These are phyloP conservation scores for Chlorops oryzae DNA, from an alignment of 1,140 invertebrate genomes.

Conservation along the genomic window DNA sequence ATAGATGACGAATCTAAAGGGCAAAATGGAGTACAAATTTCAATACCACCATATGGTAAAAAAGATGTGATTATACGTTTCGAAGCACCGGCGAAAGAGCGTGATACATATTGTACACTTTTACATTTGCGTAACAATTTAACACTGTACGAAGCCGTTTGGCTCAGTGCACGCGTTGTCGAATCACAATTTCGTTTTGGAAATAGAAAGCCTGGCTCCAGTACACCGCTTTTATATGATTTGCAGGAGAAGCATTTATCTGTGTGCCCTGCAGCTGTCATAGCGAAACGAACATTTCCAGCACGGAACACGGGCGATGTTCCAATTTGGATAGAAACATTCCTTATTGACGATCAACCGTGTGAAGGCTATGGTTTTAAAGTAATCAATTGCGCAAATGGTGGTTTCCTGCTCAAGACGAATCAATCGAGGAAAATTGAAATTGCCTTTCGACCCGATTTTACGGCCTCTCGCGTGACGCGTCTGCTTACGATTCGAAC, in stretches of 20 bases:
- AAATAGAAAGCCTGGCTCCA: slow-evolving; percentile 75
- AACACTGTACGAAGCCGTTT: slow-evolving; percentile 81
- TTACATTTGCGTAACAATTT: slow-evolving; percentile 75
- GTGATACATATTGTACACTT: slow-evolving; percentile 46
- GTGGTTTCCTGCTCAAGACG: slow-evolving; percentile 73
- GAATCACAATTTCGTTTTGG: slow-evolving; percentile 83
- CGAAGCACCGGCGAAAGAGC: slow-evolving; percentile 37
- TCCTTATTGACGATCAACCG: slow-evolving; percentile 65
- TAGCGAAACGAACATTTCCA: slow-evolving; percentile 68
- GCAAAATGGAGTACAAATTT: slow-evolving; percentile 15
- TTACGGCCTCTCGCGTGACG: slow-evolving; percentile 74
- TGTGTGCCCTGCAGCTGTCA: slow-evolving; percentile 65
- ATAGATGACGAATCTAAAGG: slow-evolving; percentile 27
- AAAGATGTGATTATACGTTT: slow-evolving; percentile 45
- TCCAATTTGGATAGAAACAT: slow-evolving; percentile 67
- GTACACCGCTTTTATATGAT: slow-evolving; percentile 73
- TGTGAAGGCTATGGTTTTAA: slow-evolving; percentile 87
- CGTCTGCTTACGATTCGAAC: slow-evolving; percentile 57
- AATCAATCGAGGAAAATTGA: slow-evolving; percentile 82
- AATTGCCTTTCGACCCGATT: slow-evolving; percentile 89
- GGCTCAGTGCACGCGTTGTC: slow-evolving; percentile 75
- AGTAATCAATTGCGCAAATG: slow-evolving; percentile 74
- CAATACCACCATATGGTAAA: slow-evolving; percentile 32
- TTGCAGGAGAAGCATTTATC: slow-evolving; percentile 75
- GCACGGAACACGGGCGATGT: slow-evolving; percentile 83